A percentile compares a stretch with the other conserved stretches of the same genome.
phyloP scores from a whole-genome alignment of 1,140 invertebrate genomes.

The Sminthurinus signatus region DNA sequence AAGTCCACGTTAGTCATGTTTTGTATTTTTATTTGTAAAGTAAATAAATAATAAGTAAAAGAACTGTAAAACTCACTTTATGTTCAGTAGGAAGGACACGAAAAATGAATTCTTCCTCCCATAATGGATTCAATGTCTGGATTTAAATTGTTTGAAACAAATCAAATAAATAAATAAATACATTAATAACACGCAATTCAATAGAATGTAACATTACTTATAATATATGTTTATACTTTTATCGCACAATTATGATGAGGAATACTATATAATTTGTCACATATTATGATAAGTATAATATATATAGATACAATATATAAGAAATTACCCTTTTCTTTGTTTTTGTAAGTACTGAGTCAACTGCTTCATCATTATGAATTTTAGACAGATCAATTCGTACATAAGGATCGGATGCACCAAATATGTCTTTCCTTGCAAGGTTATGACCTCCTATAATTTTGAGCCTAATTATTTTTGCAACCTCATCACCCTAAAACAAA shows the following conservation, averaged over 20 bases:
- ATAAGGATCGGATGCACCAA: constrained; percentile 97
- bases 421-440: constrained; percentile 95
- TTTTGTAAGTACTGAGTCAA: constrained; percentile 88
- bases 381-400: constrained; percentile 84
- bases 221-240: no score
- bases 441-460: constrained; percentile 79
- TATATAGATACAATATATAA: constrained; percentile 24
- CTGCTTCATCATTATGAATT: constrained; percentile 70
- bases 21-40: no score
- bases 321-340: constrained; percentile 84
- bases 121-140: constrained; percentile 87
- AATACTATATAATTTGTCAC: no score
- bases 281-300: no score
- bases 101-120: constrained; percentile 96
- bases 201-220: no score
- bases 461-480: constrained; percentile 60
- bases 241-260: no score
- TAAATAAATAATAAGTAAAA: no score
- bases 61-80: constrained; percentile 50
- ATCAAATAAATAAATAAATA: no score
- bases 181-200: no score
- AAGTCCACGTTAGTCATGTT: no score
- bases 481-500: constrained; percentile 16
- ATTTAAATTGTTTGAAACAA: no score
- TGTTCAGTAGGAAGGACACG: constrained; percentile 85